Evolutionary conservation across 2,113 vertebrate species (phyloP).

Genomic region (Callipepla californica): DNA sequence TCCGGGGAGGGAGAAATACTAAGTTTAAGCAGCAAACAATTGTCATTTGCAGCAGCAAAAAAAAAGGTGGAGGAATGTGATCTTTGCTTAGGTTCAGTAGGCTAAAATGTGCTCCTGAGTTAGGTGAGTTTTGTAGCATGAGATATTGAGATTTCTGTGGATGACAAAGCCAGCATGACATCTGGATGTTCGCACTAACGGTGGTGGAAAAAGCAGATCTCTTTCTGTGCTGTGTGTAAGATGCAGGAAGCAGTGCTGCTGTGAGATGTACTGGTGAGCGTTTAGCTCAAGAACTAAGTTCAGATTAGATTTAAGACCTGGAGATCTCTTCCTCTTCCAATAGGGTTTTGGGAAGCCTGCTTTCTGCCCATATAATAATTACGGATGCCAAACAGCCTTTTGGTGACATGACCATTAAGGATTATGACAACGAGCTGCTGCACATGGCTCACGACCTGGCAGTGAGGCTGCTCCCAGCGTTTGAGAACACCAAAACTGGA

Average conservation of each 20-base stretch:
- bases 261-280: accelerated
- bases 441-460: constrained; percentile 96
- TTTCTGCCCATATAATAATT: constrained; percentile 96
- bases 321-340: not conserved
- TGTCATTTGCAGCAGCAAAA: not conserved
- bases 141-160: not conserved
- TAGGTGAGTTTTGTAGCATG: not conserved
- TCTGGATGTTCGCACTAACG: accelerated
- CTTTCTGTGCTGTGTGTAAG: not conserved
- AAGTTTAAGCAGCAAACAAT: accelerated
- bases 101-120: not conserved
- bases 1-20: not conserved
- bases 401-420: constrained; percentile 88
- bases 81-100: not conserved
- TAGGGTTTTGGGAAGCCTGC: constrained; percentile 95
- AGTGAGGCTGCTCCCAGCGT: constrained; percentile 93
- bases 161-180: not conserved
- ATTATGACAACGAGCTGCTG: constrained; percentile 93
- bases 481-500: constrained; percentile 98
- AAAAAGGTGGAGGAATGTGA: not conserved
- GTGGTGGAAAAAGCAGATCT: not conserved
- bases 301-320: not conserved
- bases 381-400: constrained; percentile 95
- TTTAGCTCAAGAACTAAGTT: not conserved
- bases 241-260: not conserved